These are phyloP conservation scores for Casuarius casuarius DNA, from an alignment of 2,113 vertebrate genomes.

Conservation along the genomic window DNA sequence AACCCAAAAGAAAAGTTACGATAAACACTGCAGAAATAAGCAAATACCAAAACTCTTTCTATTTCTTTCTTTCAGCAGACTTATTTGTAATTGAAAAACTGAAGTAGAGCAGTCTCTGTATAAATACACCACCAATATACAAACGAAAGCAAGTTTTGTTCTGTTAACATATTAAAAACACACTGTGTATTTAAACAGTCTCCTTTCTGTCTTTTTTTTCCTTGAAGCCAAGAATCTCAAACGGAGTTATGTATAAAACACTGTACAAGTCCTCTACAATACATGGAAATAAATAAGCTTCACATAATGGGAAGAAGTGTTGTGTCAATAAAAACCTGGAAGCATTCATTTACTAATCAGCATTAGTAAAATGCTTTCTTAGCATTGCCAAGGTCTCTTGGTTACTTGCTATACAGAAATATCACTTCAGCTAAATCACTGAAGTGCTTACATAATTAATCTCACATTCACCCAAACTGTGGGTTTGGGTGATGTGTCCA, in stretches of 20 bases:
- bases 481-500: background rate
- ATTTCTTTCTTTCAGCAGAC: background rate
- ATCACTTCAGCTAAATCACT: background rate
- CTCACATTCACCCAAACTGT: background rate
- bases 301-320: background rate
- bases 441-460: background rate
- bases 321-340: background rate
- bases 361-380: background rate
- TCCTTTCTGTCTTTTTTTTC: background rate
- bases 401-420: background rate
- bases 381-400: background rate
- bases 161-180: background rate
- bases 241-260: background rate
- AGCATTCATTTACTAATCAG: background rate
- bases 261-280: background rate
- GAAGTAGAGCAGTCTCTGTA: background rate
- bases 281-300: background rate
- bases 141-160: background rate
- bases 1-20: background rate
- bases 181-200: background rate
- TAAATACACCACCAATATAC: background rate
- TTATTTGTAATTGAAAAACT: background rate
- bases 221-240: background rate
- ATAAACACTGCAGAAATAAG: background rate
- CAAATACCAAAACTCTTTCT: background rate